phyloP scores from a whole-genome alignment of 2,888 invertebrate genomes.

The Drosophila mercatorum region DNA sequence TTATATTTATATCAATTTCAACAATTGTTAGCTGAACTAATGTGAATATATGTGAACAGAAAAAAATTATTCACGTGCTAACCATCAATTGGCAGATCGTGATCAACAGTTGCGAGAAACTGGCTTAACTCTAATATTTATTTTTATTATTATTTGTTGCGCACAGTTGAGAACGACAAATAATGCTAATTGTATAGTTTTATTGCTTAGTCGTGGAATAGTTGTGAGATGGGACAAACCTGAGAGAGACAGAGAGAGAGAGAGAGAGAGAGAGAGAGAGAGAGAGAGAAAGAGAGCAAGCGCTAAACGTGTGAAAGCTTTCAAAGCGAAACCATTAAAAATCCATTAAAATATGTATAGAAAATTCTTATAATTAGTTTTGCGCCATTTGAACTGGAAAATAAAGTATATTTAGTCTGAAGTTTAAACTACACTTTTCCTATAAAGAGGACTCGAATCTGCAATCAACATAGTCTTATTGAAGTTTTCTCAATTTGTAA shows the following conservation, averaged over 20 bases:
- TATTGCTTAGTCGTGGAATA: slow-evolving; percentile 6
- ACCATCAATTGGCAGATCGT: slow-evolving; percentile 27
- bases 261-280: neutral
- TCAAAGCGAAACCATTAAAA: neutral
- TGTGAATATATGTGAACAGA: no score
- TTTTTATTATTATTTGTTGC: neutral
- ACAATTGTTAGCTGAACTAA: no score
- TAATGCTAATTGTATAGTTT: slow-evolving; percentile 27
- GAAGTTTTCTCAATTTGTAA: neutral
- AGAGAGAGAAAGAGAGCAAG: neutral
- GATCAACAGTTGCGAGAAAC: slow-evolving; percentile 26
- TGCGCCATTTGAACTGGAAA: neutral
- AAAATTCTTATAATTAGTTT: neutral
- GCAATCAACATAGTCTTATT: neutral
- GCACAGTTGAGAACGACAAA: slow-evolving; percentile 23
- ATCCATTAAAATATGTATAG: neutral
- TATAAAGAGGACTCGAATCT: no score
- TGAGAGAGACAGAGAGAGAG: neutral
- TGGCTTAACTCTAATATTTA: slow-evolving; percentile 14
- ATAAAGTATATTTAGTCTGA: no score
- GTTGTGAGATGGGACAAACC: slow-evolving; percentile 5
- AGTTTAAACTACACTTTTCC: neutral
- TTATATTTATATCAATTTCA: no score
- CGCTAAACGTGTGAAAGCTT: neutral
- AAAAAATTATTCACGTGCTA: slow-evolving; percentile 32